These are phyloP conservation scores for Tenualosa ilisha DNA, from an alignment of 2,797 vertebrate genomes.

Conservation along the genomic window DNA sequence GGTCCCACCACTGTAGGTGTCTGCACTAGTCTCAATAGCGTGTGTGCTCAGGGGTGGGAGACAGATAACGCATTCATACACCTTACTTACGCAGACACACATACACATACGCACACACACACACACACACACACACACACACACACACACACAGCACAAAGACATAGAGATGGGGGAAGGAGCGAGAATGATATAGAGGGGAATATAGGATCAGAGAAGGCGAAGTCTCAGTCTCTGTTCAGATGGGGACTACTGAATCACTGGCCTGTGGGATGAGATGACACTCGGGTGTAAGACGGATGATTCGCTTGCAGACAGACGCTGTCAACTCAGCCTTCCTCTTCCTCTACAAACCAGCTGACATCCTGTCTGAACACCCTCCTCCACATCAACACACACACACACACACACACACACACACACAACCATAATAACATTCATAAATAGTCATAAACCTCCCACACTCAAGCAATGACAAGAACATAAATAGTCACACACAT, in stretches of 20 bases:
- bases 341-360: neutral
- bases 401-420: constrained; percentile 5
- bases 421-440: neutral
- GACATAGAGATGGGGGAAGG: neutral
- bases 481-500: too few species aligned
- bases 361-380: neutral
- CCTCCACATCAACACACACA: constrained; percentile 11
- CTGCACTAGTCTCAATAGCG: too few species aligned
- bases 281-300: neutral
- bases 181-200: neutral
- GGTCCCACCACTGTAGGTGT: too few species aligned
- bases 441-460: too few species aligned
- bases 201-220: neutral
- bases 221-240: neutral
- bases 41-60: too few species aligned
- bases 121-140: constrained; percentile 20
- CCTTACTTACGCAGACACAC: neutral
- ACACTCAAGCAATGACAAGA: too few species aligned
- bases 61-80: too few species aligned
- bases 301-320: neutral
- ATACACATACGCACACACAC: constrained; percentile 17
- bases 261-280: neutral
- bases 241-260: neutral
- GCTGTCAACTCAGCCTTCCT: neutral
- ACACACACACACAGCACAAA: neutral